These are phyloP conservation scores for Macaria notata DNA, from an alignment of 2,888 invertebrate genomes.

Conservation along the genomic window DNA sequence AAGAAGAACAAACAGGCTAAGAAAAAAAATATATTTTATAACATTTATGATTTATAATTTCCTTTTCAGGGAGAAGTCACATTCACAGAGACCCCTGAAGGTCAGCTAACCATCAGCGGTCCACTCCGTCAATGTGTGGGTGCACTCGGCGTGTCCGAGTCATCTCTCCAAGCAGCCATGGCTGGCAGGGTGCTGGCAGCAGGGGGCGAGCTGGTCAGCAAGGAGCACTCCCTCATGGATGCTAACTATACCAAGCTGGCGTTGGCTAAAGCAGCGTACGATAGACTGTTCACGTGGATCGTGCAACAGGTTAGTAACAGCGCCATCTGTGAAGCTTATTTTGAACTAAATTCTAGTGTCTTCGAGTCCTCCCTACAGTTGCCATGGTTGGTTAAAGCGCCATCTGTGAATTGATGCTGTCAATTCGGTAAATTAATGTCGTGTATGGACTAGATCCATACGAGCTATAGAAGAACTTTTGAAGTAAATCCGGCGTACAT, in stretches of 20 bases:
- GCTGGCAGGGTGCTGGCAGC: constrained; percentile 96
- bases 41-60: too few relatives aligned
- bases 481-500: too few relatives aligned
- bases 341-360: too few relatives aligned
- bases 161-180: constrained; percentile 88
- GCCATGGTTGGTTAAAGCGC: too few relatives aligned
- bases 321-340: constrained; percentile 12
- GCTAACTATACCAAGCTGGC: constrained; percentile 96
- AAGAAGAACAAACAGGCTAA: too few relatives aligned
- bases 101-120: constrained; percentile 81
- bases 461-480: too few relatives aligned
- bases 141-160: constrained; percentile 83
- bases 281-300: constrained; percentile 96
- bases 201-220: constrained; percentile 87
- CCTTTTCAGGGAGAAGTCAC: constrained; percentile 78
- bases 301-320: constrained; percentile 82
- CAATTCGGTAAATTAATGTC: too few relatives aligned
- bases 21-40: too few relatives aligned
- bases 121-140: constrained; percentile 69
- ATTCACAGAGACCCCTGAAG: constrained; percentile 83
- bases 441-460: too few relatives aligned
- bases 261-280: constrained; percentile 97
- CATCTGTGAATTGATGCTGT: too few relatives aligned
- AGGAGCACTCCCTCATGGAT: constrained; percentile 92
- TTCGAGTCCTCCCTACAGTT: too few relatives aligned